phyloP scores from a whole-genome alignment of 2,888 invertebrate genomes.

The Acronicta alni region DNA sequence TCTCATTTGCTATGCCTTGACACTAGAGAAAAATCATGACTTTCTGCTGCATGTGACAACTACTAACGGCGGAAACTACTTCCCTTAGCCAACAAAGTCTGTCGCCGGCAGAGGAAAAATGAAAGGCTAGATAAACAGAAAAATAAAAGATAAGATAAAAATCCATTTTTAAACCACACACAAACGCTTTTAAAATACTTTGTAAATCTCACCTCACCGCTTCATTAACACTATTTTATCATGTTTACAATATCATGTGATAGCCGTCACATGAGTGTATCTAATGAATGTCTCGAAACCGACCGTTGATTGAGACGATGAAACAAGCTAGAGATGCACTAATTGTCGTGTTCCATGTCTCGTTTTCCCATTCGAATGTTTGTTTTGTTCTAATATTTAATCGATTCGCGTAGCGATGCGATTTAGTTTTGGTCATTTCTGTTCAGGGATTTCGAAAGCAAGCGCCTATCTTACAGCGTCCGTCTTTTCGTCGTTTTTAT shows the following conservation, averaged over 20 bases:
- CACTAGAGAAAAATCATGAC: too few species aligned
- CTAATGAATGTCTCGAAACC: slow-evolving; percentile 14
- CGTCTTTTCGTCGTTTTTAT: too few species aligned
- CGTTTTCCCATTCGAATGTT: not conserved
- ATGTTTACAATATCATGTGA: slow-evolving; percentile 32
- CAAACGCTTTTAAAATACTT: slow-evolving; percentile 12
- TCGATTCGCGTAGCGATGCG: not conserved
- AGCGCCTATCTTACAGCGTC: too few species aligned
- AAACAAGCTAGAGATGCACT: slow-evolving; percentile 37
- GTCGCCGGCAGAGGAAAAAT: not conserved
- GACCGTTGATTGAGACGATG: slow-evolving; percentile 9
- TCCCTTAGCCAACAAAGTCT: not conserved
- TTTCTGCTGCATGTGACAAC: too few species aligned
- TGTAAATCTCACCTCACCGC: slow-evolving; percentile 26
- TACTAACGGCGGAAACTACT: not conserved
- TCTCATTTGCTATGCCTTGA: too few species aligned
- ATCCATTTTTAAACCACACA: not conserved
- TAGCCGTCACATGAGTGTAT: slow-evolving; percentile 8
- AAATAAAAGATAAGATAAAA: not conserved
- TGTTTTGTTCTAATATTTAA: slow-evolving; percentile 1
- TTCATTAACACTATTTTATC: slow-evolving; percentile 28
- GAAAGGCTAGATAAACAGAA: not conserved
- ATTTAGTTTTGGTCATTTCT: not conserved
- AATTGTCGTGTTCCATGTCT: slow-evolving; percentile 13
- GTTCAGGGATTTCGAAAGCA: too few species aligned